phyloP scores from a whole-genome alignment of 1,140 invertebrate species.

The Ruditapes philippinarum region DNA sequence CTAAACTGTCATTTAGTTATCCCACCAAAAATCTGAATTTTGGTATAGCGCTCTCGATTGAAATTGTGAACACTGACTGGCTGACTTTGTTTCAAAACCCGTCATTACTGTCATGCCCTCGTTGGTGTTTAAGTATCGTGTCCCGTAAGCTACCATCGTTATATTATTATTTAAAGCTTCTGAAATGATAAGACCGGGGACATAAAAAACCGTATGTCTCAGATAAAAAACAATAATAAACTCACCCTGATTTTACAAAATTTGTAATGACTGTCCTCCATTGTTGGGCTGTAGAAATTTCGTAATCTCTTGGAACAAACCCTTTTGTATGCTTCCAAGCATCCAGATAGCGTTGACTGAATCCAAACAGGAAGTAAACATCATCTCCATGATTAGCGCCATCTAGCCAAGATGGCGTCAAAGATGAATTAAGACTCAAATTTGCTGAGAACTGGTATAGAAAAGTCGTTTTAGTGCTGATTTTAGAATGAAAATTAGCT shows the following conservation, averaged over 20 bases:
- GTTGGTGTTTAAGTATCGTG: no score
- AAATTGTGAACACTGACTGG: no score
- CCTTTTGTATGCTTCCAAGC: conserved; percentile 11
- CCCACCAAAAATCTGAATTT: no score
- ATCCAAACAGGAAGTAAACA: conserved; percentile 49
- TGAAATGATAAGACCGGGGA: no score
- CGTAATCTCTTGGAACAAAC: conserved; percentile 10
- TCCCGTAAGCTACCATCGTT: no score
- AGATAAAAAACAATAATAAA: no score
- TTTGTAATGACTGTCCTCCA: conserved; percentile 28
- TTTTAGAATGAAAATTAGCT: neutral
- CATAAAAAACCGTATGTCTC: no score
- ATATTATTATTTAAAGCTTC: no score
- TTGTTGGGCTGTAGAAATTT: conserved; percentile 4
- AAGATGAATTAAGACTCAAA: neutral
- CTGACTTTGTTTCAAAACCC: no score
- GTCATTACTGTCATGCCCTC: no score
- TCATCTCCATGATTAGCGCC: conserved; percentile 57
- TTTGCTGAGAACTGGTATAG: conserved; percentile 47
- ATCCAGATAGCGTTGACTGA: conserved; percentile 12
- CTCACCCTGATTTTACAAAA: conserved; percentile 53
- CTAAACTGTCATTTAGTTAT: no score
- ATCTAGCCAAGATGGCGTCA: conserved; percentile 49
- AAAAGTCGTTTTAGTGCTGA: conserved; percentile 16
- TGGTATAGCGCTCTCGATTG: no score